Conservation (phyloP, 2,888 invertebrate genomes). For the Andrena minutula region DNA sequence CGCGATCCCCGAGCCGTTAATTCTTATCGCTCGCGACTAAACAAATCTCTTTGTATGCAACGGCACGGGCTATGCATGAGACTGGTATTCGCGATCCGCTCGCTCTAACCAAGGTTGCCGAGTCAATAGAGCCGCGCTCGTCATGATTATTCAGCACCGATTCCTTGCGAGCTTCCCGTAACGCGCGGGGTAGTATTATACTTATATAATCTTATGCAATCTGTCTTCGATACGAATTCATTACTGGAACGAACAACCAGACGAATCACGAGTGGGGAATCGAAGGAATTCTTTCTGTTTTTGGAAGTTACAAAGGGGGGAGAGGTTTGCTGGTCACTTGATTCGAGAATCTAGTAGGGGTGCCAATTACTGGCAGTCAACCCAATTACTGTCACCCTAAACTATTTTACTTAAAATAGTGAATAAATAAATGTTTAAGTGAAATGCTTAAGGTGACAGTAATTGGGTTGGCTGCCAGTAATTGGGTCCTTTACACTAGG, state of each 20-base stretch:
- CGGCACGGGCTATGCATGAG: neutral
- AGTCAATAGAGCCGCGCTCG: neutral
- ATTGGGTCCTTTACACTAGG: too few species aligned
- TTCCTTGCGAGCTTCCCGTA: constrained; percentile 8
- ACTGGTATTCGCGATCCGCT: neutral
- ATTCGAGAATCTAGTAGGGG: too few species aligned
- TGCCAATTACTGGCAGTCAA: too few species aligned
- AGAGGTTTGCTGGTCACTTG: too few species aligned
- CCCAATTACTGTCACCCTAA: too few species aligned
- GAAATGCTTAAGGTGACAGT: too few species aligned
- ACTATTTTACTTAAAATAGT: too few species aligned
- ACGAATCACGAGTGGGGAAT: too few species aligned
- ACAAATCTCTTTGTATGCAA: constrained; percentile 10
- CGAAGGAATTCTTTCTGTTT: too few species aligned
- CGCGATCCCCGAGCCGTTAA: neutral
- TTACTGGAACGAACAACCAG: neutral
- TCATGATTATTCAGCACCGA: constrained; percentile 35
- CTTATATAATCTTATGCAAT: constrained; percentile 51
- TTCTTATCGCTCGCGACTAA: constrained; percentile 12
- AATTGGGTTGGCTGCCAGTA: too few species aligned
- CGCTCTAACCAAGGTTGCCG: constrained; percentile 22
- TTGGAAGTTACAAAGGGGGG: too few species aligned
- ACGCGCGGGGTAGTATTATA: neutral
- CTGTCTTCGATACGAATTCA: neutral
- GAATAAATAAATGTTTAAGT: too few species aligned